Percentiles rank a stretch among this genome's conserved stretches.
These are phyloP conservation scores for Meghimatium bilineatum DNA, from an alignment of 2,888 invertebrate genomes.

Conservation along the genomic window DNA sequence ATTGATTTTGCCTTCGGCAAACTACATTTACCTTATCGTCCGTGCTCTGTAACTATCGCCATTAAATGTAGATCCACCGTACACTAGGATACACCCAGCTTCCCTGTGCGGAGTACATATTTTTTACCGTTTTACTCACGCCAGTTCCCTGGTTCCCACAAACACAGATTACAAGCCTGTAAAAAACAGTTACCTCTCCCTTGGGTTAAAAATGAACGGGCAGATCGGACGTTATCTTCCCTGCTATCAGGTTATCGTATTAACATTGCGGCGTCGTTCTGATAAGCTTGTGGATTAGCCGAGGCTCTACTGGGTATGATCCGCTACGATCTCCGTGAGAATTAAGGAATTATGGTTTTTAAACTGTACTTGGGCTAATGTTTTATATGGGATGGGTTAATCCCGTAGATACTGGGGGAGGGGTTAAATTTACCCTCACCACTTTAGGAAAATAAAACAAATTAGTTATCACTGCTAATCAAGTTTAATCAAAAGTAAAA, in stretches of 20 bases:
- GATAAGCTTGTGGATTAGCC: background rate
- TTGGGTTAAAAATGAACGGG: background rate
- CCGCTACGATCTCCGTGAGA: background rate
- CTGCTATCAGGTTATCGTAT: conserved; percentile 27
- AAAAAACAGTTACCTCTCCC: background rate
- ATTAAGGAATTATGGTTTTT: background rate
- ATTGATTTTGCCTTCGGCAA: too few species aligned
- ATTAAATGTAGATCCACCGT: background rate
- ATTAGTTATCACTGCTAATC: too few species aligned
- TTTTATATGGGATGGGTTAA: background rate
- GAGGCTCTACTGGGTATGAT: background rate
- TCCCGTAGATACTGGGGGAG: too few species aligned
- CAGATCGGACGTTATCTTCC: conserved; percentile 8
- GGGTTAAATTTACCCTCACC: too few species aligned
- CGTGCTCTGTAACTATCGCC: background rate
- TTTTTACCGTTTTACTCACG: background rate
- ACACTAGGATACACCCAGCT: background rate
- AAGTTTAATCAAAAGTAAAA: too few species aligned
- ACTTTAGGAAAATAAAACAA: too few species aligned
- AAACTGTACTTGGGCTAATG: background rate
- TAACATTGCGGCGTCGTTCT: background rate
- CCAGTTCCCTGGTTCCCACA: background rate
- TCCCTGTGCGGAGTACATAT: background rate
- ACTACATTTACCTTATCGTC: background rate
- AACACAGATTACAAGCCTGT: background rate